Conservation (phyloP, 1,140 invertebrate species). For the Monochamus saltuarius region DNA sequence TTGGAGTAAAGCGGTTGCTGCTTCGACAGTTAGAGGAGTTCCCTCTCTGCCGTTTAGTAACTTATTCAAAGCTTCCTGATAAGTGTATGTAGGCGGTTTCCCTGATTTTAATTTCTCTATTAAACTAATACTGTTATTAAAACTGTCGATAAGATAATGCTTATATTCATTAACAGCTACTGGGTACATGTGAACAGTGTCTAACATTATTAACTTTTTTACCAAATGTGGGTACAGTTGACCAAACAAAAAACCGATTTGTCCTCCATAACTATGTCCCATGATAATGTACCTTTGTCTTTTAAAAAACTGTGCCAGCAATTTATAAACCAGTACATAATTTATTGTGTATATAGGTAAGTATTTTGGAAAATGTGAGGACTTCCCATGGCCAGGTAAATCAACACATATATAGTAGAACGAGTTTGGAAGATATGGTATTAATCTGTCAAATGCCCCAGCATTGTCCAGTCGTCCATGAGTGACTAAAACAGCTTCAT, state of each 20-base stretch:
- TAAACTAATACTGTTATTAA: conserved; percentile 41
- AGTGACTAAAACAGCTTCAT: conserved; percentile 58
- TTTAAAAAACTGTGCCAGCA: conserved; percentile 58
- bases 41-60: conserved; percentile 48
- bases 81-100: conserved; percentile 51
- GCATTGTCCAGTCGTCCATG: conserved; percentile 69
- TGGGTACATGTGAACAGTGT: conserved; percentile 51
- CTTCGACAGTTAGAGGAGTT: conserved; percentile 40
- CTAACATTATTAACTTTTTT: conserved; percentile 57
- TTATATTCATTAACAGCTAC: conserved; percentile 42
- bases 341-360: conserved; percentile 53
- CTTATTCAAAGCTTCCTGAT: conserved; percentile 55
- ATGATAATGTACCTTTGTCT: conserved; percentile 52
- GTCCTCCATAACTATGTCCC: conserved; percentile 62
- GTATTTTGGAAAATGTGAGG: conserved; percentile 61
- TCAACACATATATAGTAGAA: conserved; percentile 68
- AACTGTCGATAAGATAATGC: conserved; percentile 34
- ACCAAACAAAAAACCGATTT: conserved; percentile 53
- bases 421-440: conserved; percentile 58
- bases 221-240: conserved; percentile 57
- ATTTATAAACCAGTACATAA: conserved; percentile 55
- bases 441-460: conserved; percentile 64
- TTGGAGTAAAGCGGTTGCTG: conserved; percentile 56
- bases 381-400: conserved; percentile 70
- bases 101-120: conserved; percentile 40